Conservation (phyloP, 92 coral and sea anemone species). For the Desmophyllum pertusum region DNA sequence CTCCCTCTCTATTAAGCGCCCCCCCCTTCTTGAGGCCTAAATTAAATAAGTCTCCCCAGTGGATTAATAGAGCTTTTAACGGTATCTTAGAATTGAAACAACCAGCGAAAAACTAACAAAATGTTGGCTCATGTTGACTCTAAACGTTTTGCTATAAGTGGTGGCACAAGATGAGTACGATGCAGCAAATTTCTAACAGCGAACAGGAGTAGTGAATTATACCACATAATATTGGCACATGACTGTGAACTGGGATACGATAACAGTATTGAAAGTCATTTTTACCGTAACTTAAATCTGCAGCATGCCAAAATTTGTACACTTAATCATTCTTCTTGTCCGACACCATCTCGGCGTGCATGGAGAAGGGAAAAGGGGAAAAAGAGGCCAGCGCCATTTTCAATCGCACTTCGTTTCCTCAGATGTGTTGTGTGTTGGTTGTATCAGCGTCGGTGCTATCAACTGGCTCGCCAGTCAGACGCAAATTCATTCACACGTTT, state of each 20-base stretch:
- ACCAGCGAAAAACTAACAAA: no score
- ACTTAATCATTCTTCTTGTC: conserved; percentile 73
- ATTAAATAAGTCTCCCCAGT: no score
- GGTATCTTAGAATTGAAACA: no score
- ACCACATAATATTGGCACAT: background rate
- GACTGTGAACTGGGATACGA: background rate
- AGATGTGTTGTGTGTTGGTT: background rate
- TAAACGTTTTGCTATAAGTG: no score
- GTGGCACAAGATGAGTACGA: no score
- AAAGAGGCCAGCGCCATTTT: conserved; percentile 16
- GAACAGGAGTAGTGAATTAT: background rate
- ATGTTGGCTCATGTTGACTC: no score
- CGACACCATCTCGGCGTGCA: conserved; percentile 31
- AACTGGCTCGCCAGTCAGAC: conserved; percentile 80
- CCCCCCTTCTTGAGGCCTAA: no score
- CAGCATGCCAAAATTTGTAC: background rate
- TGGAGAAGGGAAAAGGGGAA: no score
- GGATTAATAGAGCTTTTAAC: no score
- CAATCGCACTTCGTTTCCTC: conserved; percentile 14
- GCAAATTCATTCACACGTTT: conserved; percentile 98
- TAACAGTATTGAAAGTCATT: background rate
- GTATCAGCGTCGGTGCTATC: conserved; percentile 29
- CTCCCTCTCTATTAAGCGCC: no score
- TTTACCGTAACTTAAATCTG: background rate
- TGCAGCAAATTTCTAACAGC: background rate